These are phyloP conservation scores for Chinchilla lanigera DNA, from an alignment of 2,113 vertebrate species.

Conservation along the genomic window DNA sequence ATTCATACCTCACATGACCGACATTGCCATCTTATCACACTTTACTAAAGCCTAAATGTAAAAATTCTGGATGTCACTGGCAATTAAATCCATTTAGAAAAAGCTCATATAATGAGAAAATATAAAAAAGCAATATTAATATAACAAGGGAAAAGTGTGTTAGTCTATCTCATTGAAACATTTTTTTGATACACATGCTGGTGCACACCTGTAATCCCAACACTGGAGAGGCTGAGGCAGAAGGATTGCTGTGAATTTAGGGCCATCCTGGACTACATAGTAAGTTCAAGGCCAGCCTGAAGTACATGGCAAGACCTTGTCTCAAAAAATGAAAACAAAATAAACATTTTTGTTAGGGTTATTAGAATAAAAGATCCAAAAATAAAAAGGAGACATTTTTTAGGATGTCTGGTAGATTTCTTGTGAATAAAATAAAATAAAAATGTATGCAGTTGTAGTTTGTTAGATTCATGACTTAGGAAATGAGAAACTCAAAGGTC, in stretches of 20 bases:
- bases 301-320: not conserved
- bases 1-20: not conserved
- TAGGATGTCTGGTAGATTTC: not conserved
- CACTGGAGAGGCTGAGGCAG: not conserved
- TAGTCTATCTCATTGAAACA: not conserved
- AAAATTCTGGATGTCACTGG: not conserved
- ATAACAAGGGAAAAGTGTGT: not conserved
- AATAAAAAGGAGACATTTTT: not conserved
- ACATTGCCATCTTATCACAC: not conserved
- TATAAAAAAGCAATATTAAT: not conserved
- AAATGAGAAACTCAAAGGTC: not conserved
- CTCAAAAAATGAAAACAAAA: not conserved
- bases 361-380: not conserved
- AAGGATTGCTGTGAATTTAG: not conserved
- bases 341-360: slow-evolving; percentile 11
- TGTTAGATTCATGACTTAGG: not conserved
- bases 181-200: not conserved
- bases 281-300: not conserved
- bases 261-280: not conserved
- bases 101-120: not conserved
- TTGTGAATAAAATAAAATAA: not conserved
- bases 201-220: not conserved
- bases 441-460: not conserved
- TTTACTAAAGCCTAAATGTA: not conserved
- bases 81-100: not conserved